Percentiles rank a stretch among this genome's conserved stretches.
Evolutionary conservation across 2,888 invertebrate genomes (phyloP).

Genomic region (Euproctis similis): DNA sequence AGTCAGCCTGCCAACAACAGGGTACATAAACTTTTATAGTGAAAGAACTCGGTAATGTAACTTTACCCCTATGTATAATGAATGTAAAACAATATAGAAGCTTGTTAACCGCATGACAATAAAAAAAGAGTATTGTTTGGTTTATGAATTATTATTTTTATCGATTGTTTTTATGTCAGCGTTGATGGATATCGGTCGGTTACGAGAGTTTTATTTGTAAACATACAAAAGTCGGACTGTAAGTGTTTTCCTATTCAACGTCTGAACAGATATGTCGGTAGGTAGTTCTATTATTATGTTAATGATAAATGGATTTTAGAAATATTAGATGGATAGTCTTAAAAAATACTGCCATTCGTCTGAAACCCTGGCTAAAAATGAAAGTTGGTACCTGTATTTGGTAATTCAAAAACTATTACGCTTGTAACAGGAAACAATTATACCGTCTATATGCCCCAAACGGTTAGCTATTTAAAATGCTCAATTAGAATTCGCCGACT

Average conservation of each 20-base stretch:
- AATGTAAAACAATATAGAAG: constrained; percentile 35
- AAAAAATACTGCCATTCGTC: no score
- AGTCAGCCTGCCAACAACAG: constrained; percentile 14
- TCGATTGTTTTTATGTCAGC: constrained; percentile 25
- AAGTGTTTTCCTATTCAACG: no score
- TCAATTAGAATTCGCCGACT: constrained; percentile 1
- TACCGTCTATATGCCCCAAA: constrained; percentile 15
- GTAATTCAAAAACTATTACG: no score
- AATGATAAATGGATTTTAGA: no score
- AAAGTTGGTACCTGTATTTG: no score
- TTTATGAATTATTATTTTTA: constrained; percentile 28
- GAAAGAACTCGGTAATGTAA: constrained; percentile 31
- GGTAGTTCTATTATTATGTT: no score
- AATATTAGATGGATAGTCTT: no score
- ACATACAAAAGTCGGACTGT: no score
- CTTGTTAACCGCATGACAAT: constrained; percentile 29
- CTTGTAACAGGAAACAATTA: constrained; percentile 16
- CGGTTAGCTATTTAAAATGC: constrained; percentile 10
- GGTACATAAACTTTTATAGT: constrained; percentile 29
- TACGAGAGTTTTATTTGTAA: no score
- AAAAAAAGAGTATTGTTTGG: constrained; percentile 35
- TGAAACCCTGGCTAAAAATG: no score
- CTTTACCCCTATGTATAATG: constrained; percentile 30
- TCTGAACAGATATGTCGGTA: no score
- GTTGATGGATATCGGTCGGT: constrained; percentile 10